Evolutionary conservation across 2,113 vertebrate genomes (phyloP).

Genomic region (Myrmophylax atrothorax): DNA sequence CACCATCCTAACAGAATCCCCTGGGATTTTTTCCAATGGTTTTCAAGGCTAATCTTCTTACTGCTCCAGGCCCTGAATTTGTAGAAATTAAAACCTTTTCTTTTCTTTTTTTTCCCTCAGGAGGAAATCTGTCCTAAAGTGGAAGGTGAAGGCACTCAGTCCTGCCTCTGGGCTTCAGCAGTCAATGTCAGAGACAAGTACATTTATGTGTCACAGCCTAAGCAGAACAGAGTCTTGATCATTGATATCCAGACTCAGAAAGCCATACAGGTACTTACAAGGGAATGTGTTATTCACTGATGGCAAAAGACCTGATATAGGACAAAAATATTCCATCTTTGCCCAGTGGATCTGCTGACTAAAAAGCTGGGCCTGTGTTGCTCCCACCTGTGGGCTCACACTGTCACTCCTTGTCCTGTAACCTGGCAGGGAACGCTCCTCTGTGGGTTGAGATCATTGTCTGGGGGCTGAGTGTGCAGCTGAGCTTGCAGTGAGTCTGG

Average conservation of each 20-base stretch:
- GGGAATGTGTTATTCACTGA: neutral
- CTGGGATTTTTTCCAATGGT: neutral
- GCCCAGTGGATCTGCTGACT: neutral
- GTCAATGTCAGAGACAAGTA: slow-evolving; percentile 91
- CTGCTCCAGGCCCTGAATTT: neutral
- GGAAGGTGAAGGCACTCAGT: slow-evolving; percentile 75
- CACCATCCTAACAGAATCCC: neutral
- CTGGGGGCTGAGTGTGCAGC: neutral
- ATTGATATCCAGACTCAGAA: slow-evolving; percentile 92
- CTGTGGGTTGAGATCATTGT: neutral
- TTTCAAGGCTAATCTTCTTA: neutral
- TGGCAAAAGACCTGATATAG: neutral
- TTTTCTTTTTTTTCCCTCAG: slow-evolving; percentile 64
- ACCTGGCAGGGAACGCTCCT: neutral
- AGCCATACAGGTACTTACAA: slow-evolving; percentile 86
- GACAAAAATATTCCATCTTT: neutral
- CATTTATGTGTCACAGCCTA: slow-evolving; percentile 90
- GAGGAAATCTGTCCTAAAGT: slow-evolving; percentile 90
- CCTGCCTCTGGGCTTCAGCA: slow-evolving; percentile 90
- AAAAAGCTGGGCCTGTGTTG: neutral
- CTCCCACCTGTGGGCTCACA: neutral
- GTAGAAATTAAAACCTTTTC: slow-evolving; percentile 43
- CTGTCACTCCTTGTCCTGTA: neutral
- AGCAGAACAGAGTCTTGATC: slow-evolving; percentile 85
- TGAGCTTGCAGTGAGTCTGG: neutral